These are phyloP conservation scores for Urocyon cinereoargenteus DNA, from an alignment of 2,797 vertebrate genomes.

Conservation along the genomic window DNA sequence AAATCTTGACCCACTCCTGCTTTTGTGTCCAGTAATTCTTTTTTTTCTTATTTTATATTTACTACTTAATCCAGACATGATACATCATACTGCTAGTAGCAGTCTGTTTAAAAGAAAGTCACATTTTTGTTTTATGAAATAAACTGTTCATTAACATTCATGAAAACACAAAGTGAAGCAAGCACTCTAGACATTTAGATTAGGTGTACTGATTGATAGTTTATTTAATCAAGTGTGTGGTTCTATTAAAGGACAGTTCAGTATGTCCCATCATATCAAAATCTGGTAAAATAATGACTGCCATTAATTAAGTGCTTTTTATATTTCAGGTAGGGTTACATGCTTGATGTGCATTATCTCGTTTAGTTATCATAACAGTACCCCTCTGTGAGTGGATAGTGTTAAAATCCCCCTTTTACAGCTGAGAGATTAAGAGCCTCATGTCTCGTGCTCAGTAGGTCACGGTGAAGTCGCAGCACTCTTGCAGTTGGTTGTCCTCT, in stretches of 20 bases:
- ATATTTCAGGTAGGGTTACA: not conserved
- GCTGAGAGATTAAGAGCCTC: not conserved
- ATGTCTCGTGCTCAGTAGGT: not conserved
- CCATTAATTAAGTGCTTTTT: not conserved
- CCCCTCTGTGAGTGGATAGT: not conserved
- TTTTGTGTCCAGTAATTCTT: not conserved
- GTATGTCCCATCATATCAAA: not conserved
- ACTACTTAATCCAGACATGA: not conserved
- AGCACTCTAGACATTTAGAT: not conserved
- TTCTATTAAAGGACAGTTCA: not conserved
- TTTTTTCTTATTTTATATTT: not conserved
- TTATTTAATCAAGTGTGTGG: not conserved
- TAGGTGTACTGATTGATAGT: not conserved
- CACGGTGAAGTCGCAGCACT: not conserved
- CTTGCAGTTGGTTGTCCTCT: not conserved
- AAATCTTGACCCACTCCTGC: not conserved
- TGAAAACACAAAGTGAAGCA: not conserved
- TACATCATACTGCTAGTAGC: not conserved
- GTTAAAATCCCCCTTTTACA: not conserved
- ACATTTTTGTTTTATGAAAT: constrained; percentile 22
- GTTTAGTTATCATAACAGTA: not conserved
- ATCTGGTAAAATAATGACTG: not conserved
- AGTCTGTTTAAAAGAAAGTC: not conserved
- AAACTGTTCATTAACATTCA: not conserved
- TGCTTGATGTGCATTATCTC: not conserved